Conservation (phyloP, 2,113 vertebrate species). For the Alouatta palliata region DNA sequence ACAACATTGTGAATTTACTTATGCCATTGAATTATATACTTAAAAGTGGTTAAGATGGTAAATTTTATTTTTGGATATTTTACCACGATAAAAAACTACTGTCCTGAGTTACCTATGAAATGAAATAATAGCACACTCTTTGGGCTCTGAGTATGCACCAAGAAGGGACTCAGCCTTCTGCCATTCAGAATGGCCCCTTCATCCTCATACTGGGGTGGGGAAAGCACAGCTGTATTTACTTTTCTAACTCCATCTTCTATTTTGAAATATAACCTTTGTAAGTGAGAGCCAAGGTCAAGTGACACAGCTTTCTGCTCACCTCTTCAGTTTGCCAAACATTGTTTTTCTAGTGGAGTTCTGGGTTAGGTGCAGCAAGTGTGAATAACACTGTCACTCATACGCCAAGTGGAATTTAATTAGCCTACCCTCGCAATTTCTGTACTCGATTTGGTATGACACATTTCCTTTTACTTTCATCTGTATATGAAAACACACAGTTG, state of each 20-base stretch:
- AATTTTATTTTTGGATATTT: not conserved
- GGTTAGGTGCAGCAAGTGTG: not conserved
- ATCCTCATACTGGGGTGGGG: not conserved
- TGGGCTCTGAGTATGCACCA: not conserved
- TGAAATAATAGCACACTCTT: not conserved
- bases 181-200: conserved; percentile 32
- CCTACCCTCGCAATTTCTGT: not conserved
- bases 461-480: conserved; percentile 2
- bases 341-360: conserved; percentile 37
- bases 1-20: not conserved
- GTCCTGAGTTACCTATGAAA: not conserved
- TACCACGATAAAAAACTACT: not conserved
- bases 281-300: conserved; percentile 62
- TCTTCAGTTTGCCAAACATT: conserved; percentile 42
- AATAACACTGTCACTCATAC: not conserved
- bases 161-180: not conserved
- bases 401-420: conserved; percentile 37
- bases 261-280: conserved; percentile 70
- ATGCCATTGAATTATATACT: not conserved
- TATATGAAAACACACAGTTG: not conserved
- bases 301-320: conserved; percentile 56
- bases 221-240: conserved; percentile 78
- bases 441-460: not conserved
- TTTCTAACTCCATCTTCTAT: conserved; percentile 72
- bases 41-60: not conserved